A percentile compares a stretch with the other conserved stretches of the same genome.
These are phyloP conservation scores for Caenorhabditis virilis DNA, from an alignment of 2,888 invertebrate species.

Conservation along the genomic window DNA sequence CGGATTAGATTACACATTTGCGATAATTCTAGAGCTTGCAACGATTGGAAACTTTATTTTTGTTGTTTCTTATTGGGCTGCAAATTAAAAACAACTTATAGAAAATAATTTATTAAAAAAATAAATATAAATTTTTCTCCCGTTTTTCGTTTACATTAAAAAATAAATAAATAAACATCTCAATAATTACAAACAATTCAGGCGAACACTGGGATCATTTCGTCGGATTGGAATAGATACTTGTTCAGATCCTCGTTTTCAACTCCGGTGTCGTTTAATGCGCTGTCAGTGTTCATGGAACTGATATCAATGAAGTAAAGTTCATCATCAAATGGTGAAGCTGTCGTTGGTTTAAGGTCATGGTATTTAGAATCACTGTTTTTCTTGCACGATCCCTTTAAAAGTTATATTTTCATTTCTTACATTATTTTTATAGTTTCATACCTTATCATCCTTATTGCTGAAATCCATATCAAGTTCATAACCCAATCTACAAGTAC, in stretches of 20 bases:
- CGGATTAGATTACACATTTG: conserved; percentile 1
- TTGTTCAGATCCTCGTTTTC: conserved; percentile 49
- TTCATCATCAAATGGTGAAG: conserved; percentile 47
- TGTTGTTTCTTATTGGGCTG: conserved; percentile 6
- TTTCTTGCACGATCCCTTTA: conserved; percentile 51
- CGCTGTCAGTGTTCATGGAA: conserved; percentile 42
- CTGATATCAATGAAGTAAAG: conserved; percentile 59
- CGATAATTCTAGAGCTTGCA: neutral
- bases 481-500: conserved; percentile 64
- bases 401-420: no score
- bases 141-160: conserved; percentile 1
- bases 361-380: conserved; percentile 51
- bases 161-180: conserved; percentile 2
- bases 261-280: conserved; percentile 41
- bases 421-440: no score
- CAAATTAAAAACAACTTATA: conserved; percentile 1
- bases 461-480: conserved; percentile 65
- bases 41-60: conserved; percentile 6
- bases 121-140: neutral
- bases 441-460: conserved; percentile 62
- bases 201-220: conserved; percentile 53
- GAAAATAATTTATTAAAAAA: conserved; percentile 3
- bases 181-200: conserved; percentile 13
- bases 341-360: conserved; percentile 29
- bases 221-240: conserved; percentile 54